These are phyloP conservation scores for Tenthredo livida DNA, from an alignment of 2,888 invertebrate species.

Conservation along the genomic window DNA sequence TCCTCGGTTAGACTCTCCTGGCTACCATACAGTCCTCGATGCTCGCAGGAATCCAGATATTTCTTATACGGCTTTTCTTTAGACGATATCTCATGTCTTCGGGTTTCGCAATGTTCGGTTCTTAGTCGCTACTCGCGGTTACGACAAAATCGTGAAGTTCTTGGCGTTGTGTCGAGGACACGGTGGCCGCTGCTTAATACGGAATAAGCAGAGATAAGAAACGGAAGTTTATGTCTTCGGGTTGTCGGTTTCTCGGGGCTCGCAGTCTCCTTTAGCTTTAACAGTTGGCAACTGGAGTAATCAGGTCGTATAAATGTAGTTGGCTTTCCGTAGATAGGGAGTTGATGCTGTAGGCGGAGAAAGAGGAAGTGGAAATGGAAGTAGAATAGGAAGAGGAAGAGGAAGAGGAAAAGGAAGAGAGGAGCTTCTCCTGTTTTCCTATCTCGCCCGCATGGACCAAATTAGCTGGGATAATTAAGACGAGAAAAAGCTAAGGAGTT, in stretches of 20 bases:
- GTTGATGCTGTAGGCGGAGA: conserved; percentile 8
- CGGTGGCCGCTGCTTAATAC: conserved; percentile 10
- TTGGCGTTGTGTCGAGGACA: conserved; percentile 27
- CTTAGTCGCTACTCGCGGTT: conserved; percentile 34
- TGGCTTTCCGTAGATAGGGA: conserved; percentile 65
- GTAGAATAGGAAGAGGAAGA: conserved; percentile 42
- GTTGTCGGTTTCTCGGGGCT: conserved; percentile 20
- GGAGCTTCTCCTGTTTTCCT: conserved; percentile 60
- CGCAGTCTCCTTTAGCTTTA: conserved; percentile 27
- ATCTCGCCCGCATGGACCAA: conserved; percentile 62
- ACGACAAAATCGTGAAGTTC: conserved; percentile 16
- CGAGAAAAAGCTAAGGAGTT: conserved; percentile 58
- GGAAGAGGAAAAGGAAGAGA: conserved; percentile 42
- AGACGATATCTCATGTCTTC: conserved; percentile 33
- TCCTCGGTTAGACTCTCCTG: neutral
- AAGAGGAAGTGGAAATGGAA: conserved; percentile 28
- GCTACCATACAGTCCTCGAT: neutral
- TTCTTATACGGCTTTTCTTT: conserved; percentile 26
- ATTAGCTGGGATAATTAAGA: conserved; percentile 69
- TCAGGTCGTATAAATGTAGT: conserved; percentile 70
- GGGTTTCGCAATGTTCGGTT: neutral
- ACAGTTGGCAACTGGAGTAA: conserved; percentile 66
- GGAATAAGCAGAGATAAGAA: conserved; percentile 47
- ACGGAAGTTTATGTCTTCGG: conserved; percentile 41
- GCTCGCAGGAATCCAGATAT: conserved; percentile 21